Conservation (phyloP, 1,140 invertebrate genomes). For the Trichogramma pretiosum region DNA sequence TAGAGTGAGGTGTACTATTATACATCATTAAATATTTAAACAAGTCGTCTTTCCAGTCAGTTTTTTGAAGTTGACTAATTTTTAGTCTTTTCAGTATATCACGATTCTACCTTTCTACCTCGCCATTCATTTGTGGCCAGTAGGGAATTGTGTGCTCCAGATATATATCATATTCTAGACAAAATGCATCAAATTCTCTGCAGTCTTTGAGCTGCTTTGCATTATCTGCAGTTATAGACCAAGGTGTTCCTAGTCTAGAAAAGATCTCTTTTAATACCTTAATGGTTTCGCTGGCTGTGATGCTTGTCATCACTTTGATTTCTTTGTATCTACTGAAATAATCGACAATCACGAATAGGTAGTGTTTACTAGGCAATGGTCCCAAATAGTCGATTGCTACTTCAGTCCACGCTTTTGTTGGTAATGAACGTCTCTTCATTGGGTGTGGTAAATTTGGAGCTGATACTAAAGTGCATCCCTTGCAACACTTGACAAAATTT, state of each 20-base stretch:
- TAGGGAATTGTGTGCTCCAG: conserved; percentile 6
- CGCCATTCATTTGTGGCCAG: conserved; percentile 22
- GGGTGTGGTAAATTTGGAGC: conserved; percentile 8
- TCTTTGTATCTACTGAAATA: conserved; percentile 22
- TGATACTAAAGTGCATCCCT: conserved; percentile 6
- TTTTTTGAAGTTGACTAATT: conserved; percentile 24
- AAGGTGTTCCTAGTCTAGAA: conserved; percentile 10
- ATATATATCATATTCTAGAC: neutral
- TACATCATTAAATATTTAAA: conserved; percentile 28
- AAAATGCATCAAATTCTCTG: neutral
- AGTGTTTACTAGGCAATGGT: conserved; percentile 17
- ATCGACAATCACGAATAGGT: conserved; percentile 23
- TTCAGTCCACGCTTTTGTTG: conserved; percentile 22
- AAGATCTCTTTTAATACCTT: conserved; percentile 12
- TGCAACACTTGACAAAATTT: conserved; percentile 18
- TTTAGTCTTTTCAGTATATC: conserved; percentile 26
- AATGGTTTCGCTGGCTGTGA: conserved; percentile 17
- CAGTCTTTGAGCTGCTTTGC: neutral
- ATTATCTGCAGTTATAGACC: conserved; percentile 12
- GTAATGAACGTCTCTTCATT: conserved; percentile 21
- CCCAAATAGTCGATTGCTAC: conserved; percentile 24
- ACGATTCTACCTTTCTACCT: conserved; percentile 28
- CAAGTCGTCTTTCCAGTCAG: conserved; percentile 21
- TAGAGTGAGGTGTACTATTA: conserved; percentile 23
- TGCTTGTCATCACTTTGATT: conserved; percentile 21